Base-by-base conservation (phyloP, 2,113 vertebrate species). In the Saguinus imperator region DNA sequence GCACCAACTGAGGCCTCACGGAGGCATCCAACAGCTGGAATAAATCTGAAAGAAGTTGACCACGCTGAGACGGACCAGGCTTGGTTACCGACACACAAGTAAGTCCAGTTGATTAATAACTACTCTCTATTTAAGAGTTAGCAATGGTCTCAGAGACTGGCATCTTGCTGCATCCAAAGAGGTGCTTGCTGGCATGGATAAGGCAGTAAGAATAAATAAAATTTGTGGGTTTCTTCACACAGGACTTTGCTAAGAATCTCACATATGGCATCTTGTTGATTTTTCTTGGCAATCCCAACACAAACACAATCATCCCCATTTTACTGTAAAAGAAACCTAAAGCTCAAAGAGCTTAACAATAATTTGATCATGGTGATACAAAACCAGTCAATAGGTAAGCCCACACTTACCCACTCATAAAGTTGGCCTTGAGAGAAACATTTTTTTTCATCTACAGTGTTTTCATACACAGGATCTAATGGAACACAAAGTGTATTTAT, bases 1-100 rank as follows among this genome's bases (percentile, higher is more conserved):
- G 52, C 25, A 58, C 90, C 94, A 61, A 48, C 50, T 17, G 83
- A 83, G 94, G 61, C 91, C 88, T 92, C 97, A 80, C 6, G 48
- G 95, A 97, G 94, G 89, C 92, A 93, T 89, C 94, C 96, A 82
- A 83, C 76, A 61, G 88, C 77, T 95, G 89, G 94, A 57, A 92
- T 64, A 84, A 82, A 90, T 82, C 87, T 79, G 94, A 92, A 93
- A 95, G 82, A 86, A 97, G 95, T 37, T 40, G 64, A 86, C 86
- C 79, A 48, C 0, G 0, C 73, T 57, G 88, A 79, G 73, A 89
- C 72, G 40, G 40, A 70, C n/a, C 32, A 6, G 83, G 70, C 75
- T 73, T 52, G 70, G 70, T 87, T 43, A 93, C 25, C 1, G 10
- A 48, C 89, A 64, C 68, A 82, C 43, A 58, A 57, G 14, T 55